Conservation (phyloP, 2,888 invertebrate species). For the Acanthosepion lycidas region DNA sequence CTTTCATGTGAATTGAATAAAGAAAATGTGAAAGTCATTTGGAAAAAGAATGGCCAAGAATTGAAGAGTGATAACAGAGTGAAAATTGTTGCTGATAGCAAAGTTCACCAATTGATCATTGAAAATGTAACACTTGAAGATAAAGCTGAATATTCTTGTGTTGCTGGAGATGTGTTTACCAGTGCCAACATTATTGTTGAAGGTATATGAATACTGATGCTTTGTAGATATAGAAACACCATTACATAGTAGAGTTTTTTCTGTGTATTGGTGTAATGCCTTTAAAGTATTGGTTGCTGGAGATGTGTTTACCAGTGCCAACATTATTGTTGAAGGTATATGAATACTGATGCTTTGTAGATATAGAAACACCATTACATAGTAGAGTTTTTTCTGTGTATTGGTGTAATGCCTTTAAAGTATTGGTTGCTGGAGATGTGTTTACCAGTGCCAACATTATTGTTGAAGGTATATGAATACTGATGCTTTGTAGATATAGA, state of each 20-base stretch:
- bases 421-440: conserved; percentile 60
- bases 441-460: conserved; percentile 65
- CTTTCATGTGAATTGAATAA: conserved; percentile 20
- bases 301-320: conserved; percentile 65
- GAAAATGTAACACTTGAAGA: conserved; percentile 66
- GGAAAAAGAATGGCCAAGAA: conserved; percentile 43
- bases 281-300: not conserved
- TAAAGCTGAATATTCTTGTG: conserved; percentile 66
- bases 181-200: conserved; percentile 66
- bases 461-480: conserved; percentile 64
- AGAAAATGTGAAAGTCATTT: conserved; percentile 34
- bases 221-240: not conserved
- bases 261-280: not conserved
- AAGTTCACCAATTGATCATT: conserved; percentile 63
- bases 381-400: not conserved
- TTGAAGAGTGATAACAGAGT: not conserved
- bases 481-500: not conserved
- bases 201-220: conserved; percentile 57
- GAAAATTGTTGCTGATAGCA: conserved; percentile 83
- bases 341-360: not conserved
- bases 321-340: conserved; percentile 68
- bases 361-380: not conserved
- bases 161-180: conserved; percentile 64
- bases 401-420: not conserved
- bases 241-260: not conserved